Percentiles rank a stretch among this genome's conserved stretches.
Evolutionary conservation across 1,140 invertebrate genomes (phyloP).

Genomic region (Drosophila tsacasi): DNA sequence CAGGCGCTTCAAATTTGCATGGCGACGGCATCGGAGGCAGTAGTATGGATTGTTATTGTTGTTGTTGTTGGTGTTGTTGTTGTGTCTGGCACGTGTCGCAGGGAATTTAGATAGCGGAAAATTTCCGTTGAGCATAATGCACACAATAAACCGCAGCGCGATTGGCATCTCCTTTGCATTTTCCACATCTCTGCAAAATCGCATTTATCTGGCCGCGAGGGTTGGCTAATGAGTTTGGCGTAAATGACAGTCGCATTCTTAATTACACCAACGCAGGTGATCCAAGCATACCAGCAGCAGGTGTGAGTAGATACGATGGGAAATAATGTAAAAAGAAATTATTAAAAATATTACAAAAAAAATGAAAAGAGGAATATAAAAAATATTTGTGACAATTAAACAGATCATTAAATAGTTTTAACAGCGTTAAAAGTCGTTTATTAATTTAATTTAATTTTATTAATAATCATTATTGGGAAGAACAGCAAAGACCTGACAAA

Average conservation of each 20-base stretch:
- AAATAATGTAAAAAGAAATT: not conserved
- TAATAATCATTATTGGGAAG: too few species aligned
- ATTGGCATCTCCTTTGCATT: constrained; percentile 29
- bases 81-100: constrained; percentile 77
- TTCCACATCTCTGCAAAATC: constrained; percentile 5
- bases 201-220: constrained; percentile 32
- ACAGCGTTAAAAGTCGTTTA: too few species aligned
- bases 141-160: constrained; percentile 64
- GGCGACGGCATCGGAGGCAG: not conserved
- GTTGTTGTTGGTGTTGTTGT: constrained; percentile 48
- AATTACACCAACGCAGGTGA: constrained; percentile 11
- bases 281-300: constrained; percentile 1
- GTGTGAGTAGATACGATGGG: not conserved
- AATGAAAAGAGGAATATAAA: too few species aligned
- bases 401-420: too few species aligned
- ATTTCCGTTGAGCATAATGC: constrained; percentile 26
- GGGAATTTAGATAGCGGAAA: constrained; percentile 60
- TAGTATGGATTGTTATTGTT: constrained; percentile 29
- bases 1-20: constrained; percentile 51
- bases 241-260: constrained; percentile 15
- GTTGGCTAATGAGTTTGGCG: constrained; percentile 25
- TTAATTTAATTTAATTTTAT: too few species aligned
- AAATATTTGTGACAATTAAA: too few species aligned
- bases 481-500: too few species aligned
- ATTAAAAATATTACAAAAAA: not conserved